Evolutionary conservation across 2,797 vertebrate genomes (phyloP).

Genomic region (Neostethus bicornis): DNA sequence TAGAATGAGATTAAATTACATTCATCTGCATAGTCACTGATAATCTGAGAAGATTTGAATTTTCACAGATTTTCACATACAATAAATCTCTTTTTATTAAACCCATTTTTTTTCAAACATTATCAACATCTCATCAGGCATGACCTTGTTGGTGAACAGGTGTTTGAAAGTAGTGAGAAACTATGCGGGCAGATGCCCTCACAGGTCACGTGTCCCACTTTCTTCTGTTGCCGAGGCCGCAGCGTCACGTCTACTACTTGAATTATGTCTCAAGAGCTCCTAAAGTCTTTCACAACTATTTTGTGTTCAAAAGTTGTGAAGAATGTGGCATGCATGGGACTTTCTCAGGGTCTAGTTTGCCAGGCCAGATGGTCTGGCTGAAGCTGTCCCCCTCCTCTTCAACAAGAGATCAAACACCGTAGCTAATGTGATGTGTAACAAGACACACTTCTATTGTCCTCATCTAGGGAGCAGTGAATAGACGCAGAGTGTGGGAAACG

Average conservation of each 20-base stretch:
- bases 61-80: neutral
- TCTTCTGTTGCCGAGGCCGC: conserved; percentile 34
- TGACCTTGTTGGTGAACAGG: conserved; percentile 40
- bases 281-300: conserved; percentile 74
- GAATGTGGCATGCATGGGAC: conserved; percentile 68
- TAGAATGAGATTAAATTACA: no score
- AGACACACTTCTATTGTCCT: conserved; percentile 86
- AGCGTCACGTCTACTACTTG: conserved; percentile 53
- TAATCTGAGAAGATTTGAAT: neutral
- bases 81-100: neutral
- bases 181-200: conserved; percentile 9
- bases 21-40: no score
- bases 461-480: conserved; percentile 72
- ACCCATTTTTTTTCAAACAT: conserved; percentile 16
- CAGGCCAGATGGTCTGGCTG: conserved; percentile 79
- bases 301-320: conserved; percentile 61
- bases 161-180: conserved; percentile 20
- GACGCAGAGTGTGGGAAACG: conserved; percentile 83
- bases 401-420: conserved; percentile 83
- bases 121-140: conserved; percentile 23
- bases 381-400: conserved; percentile 53
- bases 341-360: conserved; percentile 76
- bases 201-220: conserved; percentile 31
- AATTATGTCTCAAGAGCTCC: conserved; percentile 69
- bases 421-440: conserved; percentile 87